A percentile compares a stretch with the other conserved stretches of the same genome.
Evolutionary conservation across 2,113 vertebrate genomes (phyloP).

Genomic region (Motacilla alba): DNA sequence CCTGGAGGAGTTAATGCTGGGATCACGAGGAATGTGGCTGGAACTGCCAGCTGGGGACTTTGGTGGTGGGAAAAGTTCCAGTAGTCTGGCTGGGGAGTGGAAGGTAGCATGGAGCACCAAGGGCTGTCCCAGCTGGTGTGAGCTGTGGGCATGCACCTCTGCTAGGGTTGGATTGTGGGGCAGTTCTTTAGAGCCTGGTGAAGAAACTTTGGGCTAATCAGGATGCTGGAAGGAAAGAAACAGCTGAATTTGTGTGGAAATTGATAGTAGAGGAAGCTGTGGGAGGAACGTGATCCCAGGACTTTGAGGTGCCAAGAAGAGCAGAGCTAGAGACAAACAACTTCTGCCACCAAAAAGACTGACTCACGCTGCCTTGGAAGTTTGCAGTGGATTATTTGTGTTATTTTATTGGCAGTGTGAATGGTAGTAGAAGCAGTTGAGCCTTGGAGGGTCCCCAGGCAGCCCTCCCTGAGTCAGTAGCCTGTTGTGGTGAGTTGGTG

Average conservation of each 20-base stretch:
- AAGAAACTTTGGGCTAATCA: background rate
- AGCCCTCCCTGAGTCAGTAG: background rate
- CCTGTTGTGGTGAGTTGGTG: accelerated
- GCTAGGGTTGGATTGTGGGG: background rate
- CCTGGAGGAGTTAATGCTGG: background rate
- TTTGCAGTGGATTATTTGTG: background rate
- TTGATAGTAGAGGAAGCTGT: background rate
- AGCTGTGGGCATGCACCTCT: accelerated
- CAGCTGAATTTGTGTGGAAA: background rate
- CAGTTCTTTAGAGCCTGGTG: background rate
- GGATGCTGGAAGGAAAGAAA: background rate
- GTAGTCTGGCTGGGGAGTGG: background rate
- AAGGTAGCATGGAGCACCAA: background rate
- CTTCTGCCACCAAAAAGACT: background rate
- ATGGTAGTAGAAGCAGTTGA: background rate
- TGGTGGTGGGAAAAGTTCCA: background rate
- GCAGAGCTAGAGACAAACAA: background rate
- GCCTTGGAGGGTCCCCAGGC: background rate
- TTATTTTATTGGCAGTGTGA: background rate
- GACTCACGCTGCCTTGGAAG: background rate
- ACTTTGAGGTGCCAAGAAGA: background rate
- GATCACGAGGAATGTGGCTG: background rate
- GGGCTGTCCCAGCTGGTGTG: background rate
- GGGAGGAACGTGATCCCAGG: background rate
- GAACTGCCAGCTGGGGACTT: background rate